phyloP scores from a whole-genome alignment of 2,113 vertebrate genomes.

The Peromyscus maniculatus region DNA sequence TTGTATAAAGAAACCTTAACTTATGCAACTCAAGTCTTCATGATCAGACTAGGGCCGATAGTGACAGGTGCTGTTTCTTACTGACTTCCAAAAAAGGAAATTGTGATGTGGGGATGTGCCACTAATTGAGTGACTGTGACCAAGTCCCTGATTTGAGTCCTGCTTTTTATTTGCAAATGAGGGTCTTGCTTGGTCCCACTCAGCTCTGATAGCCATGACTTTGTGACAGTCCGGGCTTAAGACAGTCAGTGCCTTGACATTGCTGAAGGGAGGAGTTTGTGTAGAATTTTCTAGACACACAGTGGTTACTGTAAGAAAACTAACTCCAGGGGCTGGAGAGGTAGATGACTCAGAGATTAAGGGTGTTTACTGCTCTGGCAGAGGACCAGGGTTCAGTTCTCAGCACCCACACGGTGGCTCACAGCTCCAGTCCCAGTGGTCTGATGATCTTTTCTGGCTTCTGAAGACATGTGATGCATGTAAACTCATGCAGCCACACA shows the following conservation, averaged over 20 bases:
- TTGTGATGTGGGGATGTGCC: background rate
- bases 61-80: background rate
- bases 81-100: background rate
- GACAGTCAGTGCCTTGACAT: background rate
- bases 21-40: background rate
- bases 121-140: background rate
- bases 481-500: background rate
- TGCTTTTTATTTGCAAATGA: background rate
- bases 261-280: background rate
- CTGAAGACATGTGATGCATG: background rate
- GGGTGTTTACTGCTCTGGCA: background rate
- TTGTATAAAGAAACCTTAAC: background rate
- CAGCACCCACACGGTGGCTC: background rate
- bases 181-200: background rate
- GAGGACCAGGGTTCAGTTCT: background rate
- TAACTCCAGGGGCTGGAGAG: background rate
- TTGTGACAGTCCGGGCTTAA: background rate
- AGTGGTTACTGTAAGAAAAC: background rate
- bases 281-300: background rate
- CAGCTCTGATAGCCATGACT: accelerated
- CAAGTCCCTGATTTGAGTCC: background rate
- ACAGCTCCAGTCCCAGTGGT: background rate
- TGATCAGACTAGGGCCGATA: background rate
- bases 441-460: background rate
- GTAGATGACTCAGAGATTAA: background rate